phyloP scores from a whole-genome alignment of 2,888 invertebrate species.

The Tachina grossa region DNA sequence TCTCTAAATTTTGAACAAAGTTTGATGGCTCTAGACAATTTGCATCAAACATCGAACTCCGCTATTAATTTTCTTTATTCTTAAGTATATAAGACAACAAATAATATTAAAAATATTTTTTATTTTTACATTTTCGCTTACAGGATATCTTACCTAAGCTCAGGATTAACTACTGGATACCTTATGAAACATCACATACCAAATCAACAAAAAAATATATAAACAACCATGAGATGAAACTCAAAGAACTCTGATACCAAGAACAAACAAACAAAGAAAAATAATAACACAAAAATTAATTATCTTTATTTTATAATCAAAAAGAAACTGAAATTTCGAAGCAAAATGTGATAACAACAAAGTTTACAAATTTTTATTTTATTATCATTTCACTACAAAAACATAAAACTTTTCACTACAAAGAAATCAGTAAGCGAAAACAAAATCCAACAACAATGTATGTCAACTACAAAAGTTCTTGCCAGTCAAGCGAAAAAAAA shows the following conservation, averaged over 20 bases:
- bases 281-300: slow-evolving; percentile 32
- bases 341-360: slow-evolving; percentile 62
- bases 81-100: no score
- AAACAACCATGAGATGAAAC: slow-evolving; percentile 65
- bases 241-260: slow-evolving; percentile 51
- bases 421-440: slow-evolving; percentile 2
- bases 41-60: no score
- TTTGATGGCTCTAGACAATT: no score
- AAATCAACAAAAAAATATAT: not conserved
- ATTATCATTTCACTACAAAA: slow-evolving; percentile 16
- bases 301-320: slow-evolving; percentile 22
- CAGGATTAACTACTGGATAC: slow-evolving; percentile 55
- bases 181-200: not conserved
- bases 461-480: slow-evolving; percentile 43
- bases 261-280: slow-evolving; percentile 17
- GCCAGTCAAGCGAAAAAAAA: slow-evolving; percentile 22
- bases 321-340: slow-evolving; percentile 43
- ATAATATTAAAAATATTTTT: not conserved
- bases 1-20: no score
- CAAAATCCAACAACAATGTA: slow-evolving; percentile 19
- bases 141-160: slow-evolving; percentile 37
- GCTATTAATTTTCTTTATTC: no score
- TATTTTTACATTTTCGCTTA: not conserved
- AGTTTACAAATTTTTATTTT: slow-evolving; percentile 8
- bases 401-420: not conserved